Evolutionary conservation across 2,888 invertebrate genomes (phyloP), one percentile per base, ranked within the genome.

Genomic region (Homarus gammarus): DNA sequence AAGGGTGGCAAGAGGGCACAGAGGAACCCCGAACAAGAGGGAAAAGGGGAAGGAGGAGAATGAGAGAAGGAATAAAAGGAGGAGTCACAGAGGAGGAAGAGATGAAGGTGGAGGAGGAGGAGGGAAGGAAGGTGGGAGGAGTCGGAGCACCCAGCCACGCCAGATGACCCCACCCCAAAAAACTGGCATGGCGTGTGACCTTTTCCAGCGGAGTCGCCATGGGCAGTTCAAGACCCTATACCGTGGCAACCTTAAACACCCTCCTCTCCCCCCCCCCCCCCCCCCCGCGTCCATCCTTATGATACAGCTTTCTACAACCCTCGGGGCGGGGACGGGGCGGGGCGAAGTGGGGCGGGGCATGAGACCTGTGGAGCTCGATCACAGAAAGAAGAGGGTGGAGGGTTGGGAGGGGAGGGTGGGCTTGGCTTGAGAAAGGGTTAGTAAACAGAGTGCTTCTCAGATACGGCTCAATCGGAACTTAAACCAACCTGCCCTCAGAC

Each of bases 141-240:
- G 70, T 44, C 51, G 51, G 15, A 70, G 83, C 38, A 78, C 27
- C 49, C 31, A 83, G 81, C 49, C 49, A 70, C 49, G 33, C 38
- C 61, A 38, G 79, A 36, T 79, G 61, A 79, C 79, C 61, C 79
- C 61, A 27, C 64, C 22, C 79, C 79, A 79, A 79, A 79, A 79
- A 79, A 79, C 79, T 79, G 15, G 79, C n/a, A 61, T 61, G 36
- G 38, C 79, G 61, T 79, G 79, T 79, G 61, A 79, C 79, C 79
- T 79, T 79, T 79, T 40, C 79, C 78, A 61, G 79, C 22, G 36
- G 38, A 79, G 79, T 79, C 79, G 79, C 79, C 79, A 79, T 51
- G 79, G 79, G 79, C 79, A 79, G 79, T 51, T 56, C 61, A 33
- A 51, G 79, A 33, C 79, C 56, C 56, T 61, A 79, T 61, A 56